Conservation (phyloP, 1,140 invertebrate genomes). For the Antheraea pernyi region DNA sequence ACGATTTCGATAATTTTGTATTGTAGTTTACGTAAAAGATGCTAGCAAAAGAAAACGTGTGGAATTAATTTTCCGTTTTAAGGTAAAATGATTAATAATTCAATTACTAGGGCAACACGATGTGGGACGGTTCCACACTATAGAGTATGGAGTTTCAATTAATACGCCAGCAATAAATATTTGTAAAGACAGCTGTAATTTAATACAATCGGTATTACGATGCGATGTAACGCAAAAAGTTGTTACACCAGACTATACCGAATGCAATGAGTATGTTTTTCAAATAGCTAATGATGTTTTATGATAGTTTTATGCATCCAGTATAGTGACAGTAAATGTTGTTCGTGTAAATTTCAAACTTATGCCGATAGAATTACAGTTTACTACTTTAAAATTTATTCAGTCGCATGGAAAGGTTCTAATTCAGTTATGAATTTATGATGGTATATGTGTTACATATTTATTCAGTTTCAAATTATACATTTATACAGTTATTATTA, state of each 20-base stretch:
- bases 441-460: too few species aligned
- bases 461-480: background rate
- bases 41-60: constrained; percentile 20
- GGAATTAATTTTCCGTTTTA: constrained; percentile 8
- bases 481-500: background rate
- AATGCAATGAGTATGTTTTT: constrained; percentile 21
- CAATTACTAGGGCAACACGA: constrained; percentile 24
- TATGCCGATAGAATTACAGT: background rate
- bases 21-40: background rate
- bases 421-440: background rate
- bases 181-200: constrained; percentile 37
- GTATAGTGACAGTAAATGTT: background rate
- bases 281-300: constrained; percentile 21
- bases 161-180: constrained; percentile 44
- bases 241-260: constrained; percentile 20
- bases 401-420: background rate
- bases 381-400: background rate
- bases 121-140: constrained; percentile 18
- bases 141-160: constrained; percentile 41
- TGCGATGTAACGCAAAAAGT: constrained; percentile 19
- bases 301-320: background rate
- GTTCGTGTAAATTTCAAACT: background rate
- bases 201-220: constrained; percentile 34
- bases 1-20: background rate
- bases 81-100: constrained; percentile 30